Evolutionary conservation across 1,140 invertebrate species (phyloP).

Genomic region (Euschistus heros): DNA sequence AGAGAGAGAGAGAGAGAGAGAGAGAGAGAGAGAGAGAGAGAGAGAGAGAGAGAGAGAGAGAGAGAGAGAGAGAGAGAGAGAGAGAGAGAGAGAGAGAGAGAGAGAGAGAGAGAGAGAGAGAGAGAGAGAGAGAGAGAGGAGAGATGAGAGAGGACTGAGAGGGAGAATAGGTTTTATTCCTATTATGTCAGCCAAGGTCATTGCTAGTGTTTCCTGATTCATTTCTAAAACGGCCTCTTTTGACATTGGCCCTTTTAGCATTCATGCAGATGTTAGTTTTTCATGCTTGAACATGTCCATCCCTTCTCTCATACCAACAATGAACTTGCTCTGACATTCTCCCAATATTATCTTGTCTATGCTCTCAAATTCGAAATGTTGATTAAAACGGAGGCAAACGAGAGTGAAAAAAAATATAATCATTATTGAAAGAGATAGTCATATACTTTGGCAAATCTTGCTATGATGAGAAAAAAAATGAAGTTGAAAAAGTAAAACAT

Average conservation of each 20-base stretch:
- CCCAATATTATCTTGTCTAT: too few relatives aligned
- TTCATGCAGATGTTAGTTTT: too few relatives aligned
- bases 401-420: not conserved
- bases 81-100: not conserved
- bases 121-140: not conserved
- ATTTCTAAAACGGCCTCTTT: too few relatives aligned
- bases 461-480: not conserved
- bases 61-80: not conserved
- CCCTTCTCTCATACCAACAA: too few relatives aligned
- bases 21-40: not conserved
- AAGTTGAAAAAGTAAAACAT: not conserved
- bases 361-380: not conserved
- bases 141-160: not conserved
- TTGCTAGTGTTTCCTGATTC: too few relatives aligned
- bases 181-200: too few relatives aligned
- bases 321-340: too few relatives aligned
- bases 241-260: too few relatives aligned
- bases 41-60: not conserved
- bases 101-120: not conserved
- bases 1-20: not conserved
- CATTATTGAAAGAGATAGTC: not conserved
- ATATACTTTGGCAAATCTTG: not conserved
- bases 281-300: too few relatives aligned
- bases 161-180: too few relatives aligned
- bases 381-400: not conserved